Evolutionary conservation across 2,888 invertebrate species (phyloP), one percentile per base, ranked within the genome.

Genomic region (Notodromas monacha): DNA sequence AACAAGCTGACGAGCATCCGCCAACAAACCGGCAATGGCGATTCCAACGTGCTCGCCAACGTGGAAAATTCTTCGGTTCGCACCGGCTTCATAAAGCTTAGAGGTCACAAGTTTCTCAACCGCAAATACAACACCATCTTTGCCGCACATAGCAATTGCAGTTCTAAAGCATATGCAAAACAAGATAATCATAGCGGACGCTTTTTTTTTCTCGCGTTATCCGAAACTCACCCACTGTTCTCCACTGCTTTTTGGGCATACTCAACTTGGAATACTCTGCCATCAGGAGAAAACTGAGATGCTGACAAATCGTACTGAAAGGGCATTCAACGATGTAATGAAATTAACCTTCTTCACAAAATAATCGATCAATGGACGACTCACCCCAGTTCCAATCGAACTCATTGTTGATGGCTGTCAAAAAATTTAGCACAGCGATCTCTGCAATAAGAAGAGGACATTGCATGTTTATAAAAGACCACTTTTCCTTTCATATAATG

Each of bases 201-300:
- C n/a, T n/a, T n/a, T n/a, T n/a, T n/a, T n/a, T n/a, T n/a, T n/a
- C n/a, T n/a, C n/a, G n/a, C n/a, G n/a, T n/a, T n/a, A n/a, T n/a
- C n/a, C n/a, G n/a, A 11, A 30, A 47, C 56, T 45, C 47, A 63
- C 62, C 89, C 86, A 45, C 81, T 77, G 45, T 77, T 79, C 54
- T 99, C 96, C 2, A 99, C 92, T 3, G 96, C 96, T 55, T 99
- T 99, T 32, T 73, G 73, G 3, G 96, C 96, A 55, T 99, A 99
- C 57, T 99, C 96, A 2, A 99, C 84, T 64, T 96, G 96, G 52
- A 96, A 96, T 16, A 99, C 92, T 41, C 92, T 60, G 6, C 96
- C 96, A 49, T 96, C 96, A 3, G 96, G 96, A 2, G 92, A 96
- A 55, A 96, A 96, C 58, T 96, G 96, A 26, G 96, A 86, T n/a